Conservation (phyloP, 2,888 invertebrate species). For the Brachynemurus nebulosus region DNA sequence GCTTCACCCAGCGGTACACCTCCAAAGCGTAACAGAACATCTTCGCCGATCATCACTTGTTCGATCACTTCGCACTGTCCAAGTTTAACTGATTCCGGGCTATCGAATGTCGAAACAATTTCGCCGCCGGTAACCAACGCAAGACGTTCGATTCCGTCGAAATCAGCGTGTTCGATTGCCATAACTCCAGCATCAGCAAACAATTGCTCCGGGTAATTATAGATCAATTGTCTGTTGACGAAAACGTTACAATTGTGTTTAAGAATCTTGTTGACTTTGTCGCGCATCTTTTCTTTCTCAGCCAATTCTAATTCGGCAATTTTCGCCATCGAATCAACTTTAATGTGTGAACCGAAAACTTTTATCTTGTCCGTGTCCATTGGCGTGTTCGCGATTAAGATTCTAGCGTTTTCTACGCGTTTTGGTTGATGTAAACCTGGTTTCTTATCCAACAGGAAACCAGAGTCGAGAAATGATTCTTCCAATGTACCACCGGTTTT, state of each 20-base stretch:
- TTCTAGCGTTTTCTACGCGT: constrained; percentile 85
- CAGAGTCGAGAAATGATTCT: constrained; percentile 83
- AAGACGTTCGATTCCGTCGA: constrained; percentile 95
- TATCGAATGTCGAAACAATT: constrained; percentile 96
- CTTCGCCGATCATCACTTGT: constrained; percentile 97
- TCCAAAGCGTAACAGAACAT: constrained; percentile 83
- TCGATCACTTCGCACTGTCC: constrained; percentile 93
- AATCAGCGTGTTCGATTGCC: constrained; percentile 99
- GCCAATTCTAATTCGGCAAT: constrained; percentile 95
- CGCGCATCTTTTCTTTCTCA: constrained; percentile 99
- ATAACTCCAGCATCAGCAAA: constrained; percentile 97
- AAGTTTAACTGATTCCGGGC: constrained; percentile 79
- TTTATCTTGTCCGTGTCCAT: constrained; percentile 99
- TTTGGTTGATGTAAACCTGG: constrained; percentile 97
- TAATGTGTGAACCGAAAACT: constrained; percentile 91
- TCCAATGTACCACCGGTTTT: constrained; percentile 85
- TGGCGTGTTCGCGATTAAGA: constrained; percentile 96
- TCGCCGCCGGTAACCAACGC: constrained; percentile 97
- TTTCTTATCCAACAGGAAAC: constrained; percentile 91
- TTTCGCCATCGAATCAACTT: constrained; percentile 84
- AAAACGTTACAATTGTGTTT: constrained; percentile 94
- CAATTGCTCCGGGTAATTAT: constrained; percentile 98
- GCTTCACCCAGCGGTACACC: constrained; percentile 93
- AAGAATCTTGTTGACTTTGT: constrained; percentile 93
- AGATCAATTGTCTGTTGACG: constrained; percentile 96